Evolutionary conservation across 1,140 invertebrate genomes (phyloP), one percentile per base, ranked within the genome.

Genomic region (Leptinotarsa undecemlineata): DNA sequence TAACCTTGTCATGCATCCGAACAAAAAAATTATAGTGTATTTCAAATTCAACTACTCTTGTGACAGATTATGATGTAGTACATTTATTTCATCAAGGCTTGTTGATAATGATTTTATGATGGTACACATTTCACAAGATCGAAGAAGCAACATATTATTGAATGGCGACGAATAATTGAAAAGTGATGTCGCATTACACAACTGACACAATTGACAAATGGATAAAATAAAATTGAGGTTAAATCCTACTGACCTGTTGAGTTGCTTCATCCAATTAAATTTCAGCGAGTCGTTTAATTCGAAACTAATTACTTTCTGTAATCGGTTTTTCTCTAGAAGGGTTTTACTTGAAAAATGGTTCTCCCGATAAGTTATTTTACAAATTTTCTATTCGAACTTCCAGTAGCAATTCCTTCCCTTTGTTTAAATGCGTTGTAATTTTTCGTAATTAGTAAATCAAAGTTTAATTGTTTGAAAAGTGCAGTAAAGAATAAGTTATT

Each of bases 21-120:
- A 4, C n/a, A 57, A 19, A 17, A 19, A 57, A 57, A 57, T 57
- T 19, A 57, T 57, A 17, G 51, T 57, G 13, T 19, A 57, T 57
- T 17, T 57, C 13, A 57, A 57, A 17, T 6, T n/a, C 5, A 57
- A 19, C 3, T 57, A 15, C 6, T 57, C n/a, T 57, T 57, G 51
- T 57, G 51, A 19, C 51, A 57, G 51, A 57, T 57, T 57, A 57
- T 57, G 51, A 19, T 57, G 3, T 17, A 57, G n/a, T 19, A 57
- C 51, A 57, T 14, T 57, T 57, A 57, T 57, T 57, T 57, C 51
- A n/a, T 57, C 51, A 57, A 57, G 51, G 51, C 14, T 19, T 57
- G n/a, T 19, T 57, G 51, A 57, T 57, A 57, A 57, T 57, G 51
- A 57, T 57, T 57, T 57, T 57, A 57, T 57, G 51, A 57, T 57